Evolutionary conservation across 2,797 vertebrate species (phyloP).

Genomic region (Meda fulgida): DNA sequence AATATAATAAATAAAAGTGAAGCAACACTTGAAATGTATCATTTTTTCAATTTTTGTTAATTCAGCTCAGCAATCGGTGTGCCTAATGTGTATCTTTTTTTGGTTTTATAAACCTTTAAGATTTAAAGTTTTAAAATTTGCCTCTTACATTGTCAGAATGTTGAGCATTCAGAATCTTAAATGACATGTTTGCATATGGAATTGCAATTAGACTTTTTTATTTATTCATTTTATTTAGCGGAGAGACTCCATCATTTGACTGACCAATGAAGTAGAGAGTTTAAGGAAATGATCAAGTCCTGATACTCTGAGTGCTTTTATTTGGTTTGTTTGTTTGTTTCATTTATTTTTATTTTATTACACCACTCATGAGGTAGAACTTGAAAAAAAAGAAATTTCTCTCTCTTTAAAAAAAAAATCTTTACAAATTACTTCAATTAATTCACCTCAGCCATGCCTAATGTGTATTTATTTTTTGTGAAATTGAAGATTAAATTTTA

Average conservation of each 20-base stretch:
- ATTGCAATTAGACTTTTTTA: not conserved
- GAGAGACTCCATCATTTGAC: not conserved
- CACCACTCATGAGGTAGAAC: no score
- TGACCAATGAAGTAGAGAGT: not conserved
- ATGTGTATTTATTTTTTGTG: not conserved
- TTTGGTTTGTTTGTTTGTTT: not conserved
- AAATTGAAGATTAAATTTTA: not conserved
- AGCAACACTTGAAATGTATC: not conserved
- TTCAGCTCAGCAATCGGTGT: no score
- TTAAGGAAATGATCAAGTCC: not conserved
- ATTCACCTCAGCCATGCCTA: not conserved
- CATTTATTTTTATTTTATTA: not conserved
- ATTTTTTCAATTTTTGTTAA: no score
- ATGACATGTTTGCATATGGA: not conserved
- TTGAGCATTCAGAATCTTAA: not conserved
- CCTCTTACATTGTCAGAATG: not conserved
- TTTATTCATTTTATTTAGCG: not conserved
- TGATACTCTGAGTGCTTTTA: not conserved
- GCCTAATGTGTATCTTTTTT: not conserved
- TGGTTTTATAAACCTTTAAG: not conserved
- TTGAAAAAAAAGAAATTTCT: no score
- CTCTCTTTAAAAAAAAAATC: no score
- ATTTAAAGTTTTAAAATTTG: no score
- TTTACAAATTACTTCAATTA: not conserved
- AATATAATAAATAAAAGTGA: no score